Conservation (phyloP, 1,140 invertebrate genomes). For the Gryon sp. region DNA sequence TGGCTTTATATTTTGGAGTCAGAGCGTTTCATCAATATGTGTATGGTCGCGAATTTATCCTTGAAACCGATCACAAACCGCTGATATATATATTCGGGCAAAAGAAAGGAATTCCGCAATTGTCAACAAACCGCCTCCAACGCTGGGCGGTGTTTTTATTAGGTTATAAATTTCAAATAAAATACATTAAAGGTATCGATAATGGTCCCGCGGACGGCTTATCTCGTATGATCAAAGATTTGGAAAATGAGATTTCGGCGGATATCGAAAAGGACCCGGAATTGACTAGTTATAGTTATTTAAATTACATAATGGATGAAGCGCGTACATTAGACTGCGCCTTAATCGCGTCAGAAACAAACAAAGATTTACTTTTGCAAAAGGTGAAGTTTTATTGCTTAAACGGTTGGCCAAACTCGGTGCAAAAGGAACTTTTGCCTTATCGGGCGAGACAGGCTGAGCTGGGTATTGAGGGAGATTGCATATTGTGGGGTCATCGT, state of each 20-base stretch:
- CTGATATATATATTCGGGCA: background rate
- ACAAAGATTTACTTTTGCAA: background rate
- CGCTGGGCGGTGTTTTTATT: background rate
- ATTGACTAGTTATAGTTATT: slow-evolving; percentile 22
- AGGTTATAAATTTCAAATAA: background rate
- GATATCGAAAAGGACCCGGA: background rate
- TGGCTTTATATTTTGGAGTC: background rate
- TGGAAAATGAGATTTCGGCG: background rate
- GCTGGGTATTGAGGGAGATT: slow-evolving; percentile 21
- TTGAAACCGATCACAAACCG: slow-evolving; percentile 1
- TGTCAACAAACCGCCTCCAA: no score
- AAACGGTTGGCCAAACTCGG: slow-evolving; percentile 14
- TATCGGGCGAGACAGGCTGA: no score
- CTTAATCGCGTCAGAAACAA: slow-evolving; percentile 10
- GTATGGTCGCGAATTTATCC: slow-evolving; percentile 14
- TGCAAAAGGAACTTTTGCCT: background rate
- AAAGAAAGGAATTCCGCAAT: background rate
- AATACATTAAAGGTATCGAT: background rate
- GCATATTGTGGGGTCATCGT: slow-evolving; percentile 34
- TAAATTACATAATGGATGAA: slow-evolving; percentile 26
- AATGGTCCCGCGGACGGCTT: background rate
- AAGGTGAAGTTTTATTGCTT: slow-evolving; percentile 10
- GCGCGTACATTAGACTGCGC: slow-evolving; percentile 1
- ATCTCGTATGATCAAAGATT: background rate
- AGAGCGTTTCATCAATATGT: slow-evolving; percentile 55